Conservation (phyloP, 2,113 vertebrate genomes). For the Prolemur simus region DNA sequence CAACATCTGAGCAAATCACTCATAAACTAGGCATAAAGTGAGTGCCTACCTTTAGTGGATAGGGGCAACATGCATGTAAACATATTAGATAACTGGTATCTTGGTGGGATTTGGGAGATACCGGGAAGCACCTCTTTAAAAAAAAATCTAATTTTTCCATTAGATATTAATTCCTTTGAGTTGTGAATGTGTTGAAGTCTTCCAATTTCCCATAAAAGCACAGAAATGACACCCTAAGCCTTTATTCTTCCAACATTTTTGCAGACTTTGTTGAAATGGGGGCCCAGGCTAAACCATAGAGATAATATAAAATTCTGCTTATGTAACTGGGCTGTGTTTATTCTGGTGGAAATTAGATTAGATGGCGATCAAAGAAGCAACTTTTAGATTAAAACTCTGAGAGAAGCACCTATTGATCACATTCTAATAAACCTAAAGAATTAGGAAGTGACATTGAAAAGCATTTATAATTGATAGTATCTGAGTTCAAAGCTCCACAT, state of each 20-base stretch:
- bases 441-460: slow-evolving; percentile 16
- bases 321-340: not conserved
- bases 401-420: not conserved
- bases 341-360: not conserved
- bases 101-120: not conserved
- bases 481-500: not conserved
- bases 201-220: not conserved
- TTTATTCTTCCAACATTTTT: not conserved
- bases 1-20: not conserved
- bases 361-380: not conserved
- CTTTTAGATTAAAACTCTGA: slow-evolving; percentile 12
- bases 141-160: not conserved
- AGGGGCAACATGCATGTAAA: not conserved
- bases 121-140: not conserved
- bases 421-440: not conserved
- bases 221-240: not conserved
- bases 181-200: slow-evolving; percentile 10
- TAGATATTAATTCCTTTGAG: not conserved
- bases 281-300: not conserved
- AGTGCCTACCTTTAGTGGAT: not conserved
- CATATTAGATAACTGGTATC: not conserved
- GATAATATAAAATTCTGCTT: not conserved
- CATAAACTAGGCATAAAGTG: not conserved
- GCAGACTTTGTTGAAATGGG: slow-evolving; percentile 8
- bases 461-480: slow-evolving; percentile 26